Base-by-base conservation (phyloP, 2,797 vertebrate species). In the Rhodeus uyekii region DNA sequence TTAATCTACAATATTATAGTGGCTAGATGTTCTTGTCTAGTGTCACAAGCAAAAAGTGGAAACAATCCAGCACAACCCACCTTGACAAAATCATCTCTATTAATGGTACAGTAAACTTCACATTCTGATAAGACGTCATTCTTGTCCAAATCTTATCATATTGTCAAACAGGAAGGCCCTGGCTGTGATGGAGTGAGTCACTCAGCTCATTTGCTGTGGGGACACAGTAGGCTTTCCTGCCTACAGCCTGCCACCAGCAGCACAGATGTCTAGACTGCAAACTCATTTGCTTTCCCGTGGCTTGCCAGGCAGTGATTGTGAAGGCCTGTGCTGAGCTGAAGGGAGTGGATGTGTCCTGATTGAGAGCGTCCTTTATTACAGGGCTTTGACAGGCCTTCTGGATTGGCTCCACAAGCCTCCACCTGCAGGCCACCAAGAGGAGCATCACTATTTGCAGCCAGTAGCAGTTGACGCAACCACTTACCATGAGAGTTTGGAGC, bases 311-410 rank as follows among this genome's bases (percentile, higher is more conserved):
- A 89, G 90, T 94, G 93, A 95, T 94, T 94, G 93, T 91, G 79
- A 87, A 89, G 90, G 90, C 91, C 90, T 90, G 87, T 75, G 64
- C 82, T 79, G 83, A 90, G 88, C 90, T 91, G 79, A 76, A 77
- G 80, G 77, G 84, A 84, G 80, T 78, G 84, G 85, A 75, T 78
- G 84, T 80, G 78, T 91, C 90, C 92, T 95, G 94, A 95, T 94
- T 94, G 93, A 94, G 93, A 93, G 90, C 68, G 84, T 91, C 92
- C 92, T 93, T 94, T 93, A 94, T 94, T 94, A 93, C 90, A 92
- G 92, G 87, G 80, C 32, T 78, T 64, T 36, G 89, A 89, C 90
- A 90, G 92, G 91, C 90, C 87, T 90, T 89, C 87, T 85, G 92
- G 93, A 94, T 92, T 92, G 92, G 91, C 89, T 92, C 90, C 88